These are phyloP conservation scores for Desmophyllum pertusum DNA, from an alignment of 92 coral and sea anemone species.

Conservation along the genomic window DNA sequence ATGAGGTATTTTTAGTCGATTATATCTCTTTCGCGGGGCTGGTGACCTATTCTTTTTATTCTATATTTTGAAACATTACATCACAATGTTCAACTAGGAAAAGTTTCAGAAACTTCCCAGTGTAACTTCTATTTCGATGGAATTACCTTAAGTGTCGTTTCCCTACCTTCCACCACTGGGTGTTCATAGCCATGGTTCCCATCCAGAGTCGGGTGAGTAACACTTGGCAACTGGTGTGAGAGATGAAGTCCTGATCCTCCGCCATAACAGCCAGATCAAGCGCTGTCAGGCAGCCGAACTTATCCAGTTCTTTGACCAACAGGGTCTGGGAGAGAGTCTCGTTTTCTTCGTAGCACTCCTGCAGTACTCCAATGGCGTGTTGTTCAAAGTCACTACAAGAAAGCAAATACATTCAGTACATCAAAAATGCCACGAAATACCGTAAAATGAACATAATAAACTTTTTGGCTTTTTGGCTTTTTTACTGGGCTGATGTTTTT, in stretches of 20 bases:
- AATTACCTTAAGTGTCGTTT: neutral
- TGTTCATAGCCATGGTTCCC: slow-evolving; percentile 97
- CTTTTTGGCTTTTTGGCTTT: too few species aligned
- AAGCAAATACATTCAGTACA: neutral
- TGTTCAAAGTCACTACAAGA: slow-evolving; percentile 78
- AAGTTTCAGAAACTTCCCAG: too few species aligned
- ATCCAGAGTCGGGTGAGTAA: slow-evolving; percentile 96
- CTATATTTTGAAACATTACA: too few species aligned
- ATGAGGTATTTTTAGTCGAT: too few species aligned
- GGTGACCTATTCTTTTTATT: too few species aligned
- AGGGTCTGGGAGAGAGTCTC: slow-evolving; percentile 85
- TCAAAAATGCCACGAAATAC: neutral
- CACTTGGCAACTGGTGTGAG: slow-evolving; percentile 90
- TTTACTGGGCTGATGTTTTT: too few species aligned
- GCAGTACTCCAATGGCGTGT: slow-evolving; percentile 79
- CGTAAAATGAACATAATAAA: too few species aligned
- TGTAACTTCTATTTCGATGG: too few species aligned
- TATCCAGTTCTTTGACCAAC: slow-evolving; percentile 81
- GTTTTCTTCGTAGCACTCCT: slow-evolving; percentile 84
- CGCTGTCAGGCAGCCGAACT: slow-evolving; percentile 81
- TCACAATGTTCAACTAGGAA: too few species aligned
- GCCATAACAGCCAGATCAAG: slow-evolving; percentile 90
- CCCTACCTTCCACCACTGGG: slow-evolving; percentile 89
- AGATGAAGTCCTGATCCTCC: slow-evolving; percentile 83
- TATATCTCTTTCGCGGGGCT: too few species aligned